These are phyloP conservation scores for Microctonus hyperodae DNA, from an alignment of 2,888 invertebrate genomes.

Conservation along the genomic window DNA sequence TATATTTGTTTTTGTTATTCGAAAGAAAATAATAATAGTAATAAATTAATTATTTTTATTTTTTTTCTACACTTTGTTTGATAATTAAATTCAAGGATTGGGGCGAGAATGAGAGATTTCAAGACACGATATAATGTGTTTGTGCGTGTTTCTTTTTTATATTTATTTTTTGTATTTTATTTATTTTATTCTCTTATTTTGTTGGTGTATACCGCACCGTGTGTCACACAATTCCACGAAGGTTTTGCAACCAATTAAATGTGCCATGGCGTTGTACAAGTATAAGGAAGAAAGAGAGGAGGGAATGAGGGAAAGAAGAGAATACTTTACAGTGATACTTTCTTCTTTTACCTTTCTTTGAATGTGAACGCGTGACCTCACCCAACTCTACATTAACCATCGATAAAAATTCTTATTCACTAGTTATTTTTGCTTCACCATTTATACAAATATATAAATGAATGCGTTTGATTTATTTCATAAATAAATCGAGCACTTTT, in stretches of 20 bases:
- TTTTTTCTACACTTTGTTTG: background rate
- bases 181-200: background rate
- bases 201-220: slow-evolving; percentile 1
- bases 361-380: background rate
- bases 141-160: slow-evolving; percentile 5
- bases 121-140: slow-evolving; percentile 21
- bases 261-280: slow-evolving; percentile 4
- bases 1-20: background rate
- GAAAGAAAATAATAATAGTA: background rate
- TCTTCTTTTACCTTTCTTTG: slow-evolving; percentile 1
- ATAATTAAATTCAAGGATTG: slow-evolving; percentile 31
- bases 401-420: background rate
- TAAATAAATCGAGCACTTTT: too few relatives aligned
- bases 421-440: too few relatives aligned
- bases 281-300: slow-evolving; percentile 9
- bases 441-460: too few relatives aligned
- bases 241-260: slow-evolving; percentile 33
- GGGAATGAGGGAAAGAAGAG: slow-evolving; percentile 4
- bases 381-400: background rate
- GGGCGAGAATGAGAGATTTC: slow-evolving; percentile 27
- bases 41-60: background rate
- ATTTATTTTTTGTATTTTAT: background rate
- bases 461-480: too few relatives aligned
- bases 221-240: slow-evolving; percentile 30
- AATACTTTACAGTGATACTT: slow-evolving; percentile 3